Evolutionary conservation across 2,113 vertebrate genomes (phyloP).

Genomic region (Puntigrus tetrazona): DNA sequence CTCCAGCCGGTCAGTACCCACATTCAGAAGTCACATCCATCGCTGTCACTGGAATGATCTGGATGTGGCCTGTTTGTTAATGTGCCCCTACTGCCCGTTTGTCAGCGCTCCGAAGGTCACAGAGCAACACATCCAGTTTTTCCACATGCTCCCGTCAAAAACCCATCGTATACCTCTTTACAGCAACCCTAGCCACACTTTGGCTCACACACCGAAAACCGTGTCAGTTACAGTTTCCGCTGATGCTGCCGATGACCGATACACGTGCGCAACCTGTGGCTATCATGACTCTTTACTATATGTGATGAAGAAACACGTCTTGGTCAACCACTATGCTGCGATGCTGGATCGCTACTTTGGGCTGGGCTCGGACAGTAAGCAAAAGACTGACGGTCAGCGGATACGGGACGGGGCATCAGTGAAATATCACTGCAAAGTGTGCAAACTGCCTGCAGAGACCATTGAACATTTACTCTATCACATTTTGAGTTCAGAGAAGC

Average conservation of each 20-base stretch:
- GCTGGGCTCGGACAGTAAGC: constrained; percentile 64
- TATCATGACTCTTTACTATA: constrained; percentile 84
- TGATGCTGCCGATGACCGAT: constrained; percentile 73
- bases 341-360: constrained; percentile 81
- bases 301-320: constrained; percentile 87
- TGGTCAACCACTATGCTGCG: constrained; percentile 80
- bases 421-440: constrained; percentile 84
- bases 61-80: constrained; percentile 80
- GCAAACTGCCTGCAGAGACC: constrained; percentile 76
- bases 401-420: constrained; percentile 11
- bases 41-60: constrained; percentile 82
- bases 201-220: not conserved
- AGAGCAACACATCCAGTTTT: constrained; percentile 81
- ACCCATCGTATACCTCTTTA: constrained; percentile 66
- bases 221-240: constrained; percentile 61
- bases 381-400: constrained; percentile 1
- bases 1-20: constrained; percentile 78
- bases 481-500: constrained; percentile 82
- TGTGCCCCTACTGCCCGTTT: constrained; percentile 82
- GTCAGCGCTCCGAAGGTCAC: constrained; percentile 77
- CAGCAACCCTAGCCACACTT: constrained; percentile 45
- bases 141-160: constrained; percentile 74
- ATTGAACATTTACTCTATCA: constrained; percentile 85
- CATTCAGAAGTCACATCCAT: constrained; percentile 81
- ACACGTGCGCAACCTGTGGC: constrained; percentile 81